Conservation (phyloP, 2,113 vertebrate genomes). For the Sorex fumeus region DNA sequence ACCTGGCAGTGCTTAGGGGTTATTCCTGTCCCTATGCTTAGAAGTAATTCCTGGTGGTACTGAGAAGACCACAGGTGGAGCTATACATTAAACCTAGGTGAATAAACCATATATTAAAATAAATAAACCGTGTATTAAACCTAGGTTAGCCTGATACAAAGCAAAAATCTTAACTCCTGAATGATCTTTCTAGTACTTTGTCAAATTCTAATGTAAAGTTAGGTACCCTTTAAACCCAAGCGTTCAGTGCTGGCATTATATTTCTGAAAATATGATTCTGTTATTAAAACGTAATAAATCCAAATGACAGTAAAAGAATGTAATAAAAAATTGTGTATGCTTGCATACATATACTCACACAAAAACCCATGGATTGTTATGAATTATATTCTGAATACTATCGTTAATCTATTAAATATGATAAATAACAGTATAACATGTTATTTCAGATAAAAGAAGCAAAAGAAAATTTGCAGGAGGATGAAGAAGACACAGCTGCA, state of each 20-base stretch:
- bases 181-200: no score
- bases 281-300: slow-evolving; percentile 68
- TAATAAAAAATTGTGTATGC: neutral
- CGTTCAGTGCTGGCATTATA: slow-evolving; percentile 56
- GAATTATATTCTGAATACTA: neutral
- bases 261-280: slow-evolving; percentile 75
- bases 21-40: no score
- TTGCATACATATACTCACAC: rapidly evolving
- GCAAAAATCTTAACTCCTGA: no score
- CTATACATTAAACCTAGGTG: no score
- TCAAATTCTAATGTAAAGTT: slow-evolving; percentile 36
- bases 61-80: no score
- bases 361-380: neutral
- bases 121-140: no score
- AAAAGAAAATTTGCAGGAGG: slow-evolving; percentile 90
- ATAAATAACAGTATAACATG: slow-evolving; percentile 79
- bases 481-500: slow-evolving; percentile 87
- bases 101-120: no score
- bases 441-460: slow-evolving; percentile 89
- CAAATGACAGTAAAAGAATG: slow-evolving; percentile 11
- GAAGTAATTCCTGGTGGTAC: no score
- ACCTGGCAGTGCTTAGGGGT: no score
- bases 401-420: slow-evolving; percentile 9
- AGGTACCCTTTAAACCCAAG: slow-evolving; percentile 4
- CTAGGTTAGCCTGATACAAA: no score